Conservation (phyloP, 1,140 invertebrate genomes). For the Drosophila serrata region DNA sequence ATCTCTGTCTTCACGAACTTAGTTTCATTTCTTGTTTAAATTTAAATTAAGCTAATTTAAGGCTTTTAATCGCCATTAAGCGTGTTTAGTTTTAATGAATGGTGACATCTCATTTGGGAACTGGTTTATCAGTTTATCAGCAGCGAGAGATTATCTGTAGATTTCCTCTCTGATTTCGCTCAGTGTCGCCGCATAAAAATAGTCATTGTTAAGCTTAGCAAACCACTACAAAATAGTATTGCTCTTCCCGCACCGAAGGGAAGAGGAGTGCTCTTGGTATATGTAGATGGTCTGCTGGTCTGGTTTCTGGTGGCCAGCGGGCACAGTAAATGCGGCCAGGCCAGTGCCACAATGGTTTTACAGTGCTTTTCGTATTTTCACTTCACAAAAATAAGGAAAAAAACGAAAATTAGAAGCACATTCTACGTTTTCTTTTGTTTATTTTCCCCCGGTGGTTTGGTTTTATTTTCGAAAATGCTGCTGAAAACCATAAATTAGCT, state of each 20-base stretch:
- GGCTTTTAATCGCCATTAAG: slow-evolving; percentile 35
- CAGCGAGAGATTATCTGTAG: not conserved
- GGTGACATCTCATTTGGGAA: slow-evolving; percentile 27
- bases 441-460: slow-evolving; percentile 43
- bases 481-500: slow-evolving; percentile 83
- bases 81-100: slow-evolving; percentile 39
- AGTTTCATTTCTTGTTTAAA: not conserved
- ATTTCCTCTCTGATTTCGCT: not conserved
- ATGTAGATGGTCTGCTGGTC: slow-evolving; percentile 11
- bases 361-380: slow-evolving; percentile 73
- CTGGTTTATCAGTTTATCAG: slow-evolving; percentile 26
- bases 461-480: slow-evolving; percentile 79
- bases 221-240: slow-evolving; percentile 77
- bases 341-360: slow-evolving; percentile 67
- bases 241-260: slow-evolving; percentile 16
- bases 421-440: slow-evolving; percentile 61
- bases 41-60: slow-evolving; percentile 29
- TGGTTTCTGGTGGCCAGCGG: slow-evolving; percentile 52
- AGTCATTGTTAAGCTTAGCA: slow-evolving; percentile 78
- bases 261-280: not conserved
- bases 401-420: slow-evolving; percentile 57
- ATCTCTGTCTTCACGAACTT: too few species aligned
- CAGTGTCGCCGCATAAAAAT: slow-evolving; percentile 70
- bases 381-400: slow-evolving; percentile 41
- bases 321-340: slow-evolving; percentile 61